Evolutionary conservation across 1,140 invertebrate genomes (phyloP), one percentile per base, ranked within the genome.

Genomic region (Chironomus tepperi): DNA sequence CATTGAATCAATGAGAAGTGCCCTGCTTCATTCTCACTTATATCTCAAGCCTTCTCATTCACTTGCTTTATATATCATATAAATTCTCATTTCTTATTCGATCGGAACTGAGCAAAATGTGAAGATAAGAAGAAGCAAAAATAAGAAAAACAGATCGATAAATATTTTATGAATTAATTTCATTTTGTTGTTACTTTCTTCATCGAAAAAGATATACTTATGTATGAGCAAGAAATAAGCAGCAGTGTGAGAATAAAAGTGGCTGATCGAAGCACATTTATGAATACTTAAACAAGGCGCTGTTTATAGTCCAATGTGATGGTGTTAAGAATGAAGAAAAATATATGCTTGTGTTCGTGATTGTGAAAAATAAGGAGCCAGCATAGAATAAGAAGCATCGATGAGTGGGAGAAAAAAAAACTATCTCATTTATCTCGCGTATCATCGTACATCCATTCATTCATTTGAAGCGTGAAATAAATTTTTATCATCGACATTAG

Each of bases 401-500:
- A 47, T 3, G 43, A 47, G 2, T 1, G 43, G 8, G 47, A 57
- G 47, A 57, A n/a, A n/a, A n/a, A n/a, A n/a, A n/a, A n/a, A 57
- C 12, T 57, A 57, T 57, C 12, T 34, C 47, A 57, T 57, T 57
- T 57, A 34, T 34, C 24, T 12, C 12, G n/a, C 9, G 9, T 15
- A 57, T 57, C 47, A 57, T 57, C 47, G n/a, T 34, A 34, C 24
- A 34, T 34, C 24, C 24, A 34, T 34, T 34, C 47, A 57, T 57
- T 57, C n/a, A 57, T 57, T 57, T 57, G 47, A 57, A 57, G 47
- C 47, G 12, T 57, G 47, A 57, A 57, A 57, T 57, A 57, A 57
- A 57, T 57, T 57, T 57, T 57, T 57, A 57, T 57, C 47, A 57
- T n/a, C 7, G 47, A 57, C 47, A 57, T 57, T 34, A 34, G 24